These are phyloP conservation scores for Drosophila kuntzei DNA, from an alignment of 2,888 invertebrate species.

Conservation along the genomic window DNA sequence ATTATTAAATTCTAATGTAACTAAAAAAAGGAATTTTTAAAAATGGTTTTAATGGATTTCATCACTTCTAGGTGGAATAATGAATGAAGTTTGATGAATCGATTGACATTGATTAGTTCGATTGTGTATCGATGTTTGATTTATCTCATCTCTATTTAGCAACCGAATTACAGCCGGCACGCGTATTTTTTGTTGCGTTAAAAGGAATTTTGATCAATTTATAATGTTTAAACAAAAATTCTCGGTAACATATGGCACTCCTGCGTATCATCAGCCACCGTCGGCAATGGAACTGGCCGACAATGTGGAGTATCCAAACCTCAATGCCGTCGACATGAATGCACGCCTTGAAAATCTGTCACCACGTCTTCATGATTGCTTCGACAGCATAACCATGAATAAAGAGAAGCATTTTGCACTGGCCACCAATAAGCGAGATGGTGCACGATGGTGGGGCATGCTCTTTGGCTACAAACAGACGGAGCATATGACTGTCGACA, in stretches of 20 bases:
- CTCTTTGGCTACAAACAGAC: constrained; percentile 82
- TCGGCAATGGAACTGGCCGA: constrained; percentile 71
- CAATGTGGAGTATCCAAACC: constrained; percentile 84
- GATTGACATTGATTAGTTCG: too few species aligned
- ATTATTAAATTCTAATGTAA: too few species aligned
- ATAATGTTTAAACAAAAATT: constrained; percentile 81
- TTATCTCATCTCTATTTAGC: too few species aligned
- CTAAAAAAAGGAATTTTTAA: too few species aligned
- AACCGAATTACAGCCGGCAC: too few species aligned
- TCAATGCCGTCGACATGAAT: constrained; percentile 84
- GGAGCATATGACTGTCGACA: constrained; percentile 59
- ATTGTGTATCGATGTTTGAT: too few species aligned
- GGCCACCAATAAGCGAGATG: constrained; percentile 81
- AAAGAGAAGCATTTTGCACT: constrained; percentile 69
- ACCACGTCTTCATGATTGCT: constrained; percentile 79
- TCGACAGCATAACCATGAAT: constrained; percentile 81
- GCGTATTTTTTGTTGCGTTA: neutral
- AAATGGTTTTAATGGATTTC: too few species aligned
- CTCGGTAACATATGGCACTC: constrained; percentile 73
- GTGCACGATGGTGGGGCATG: constrained; percentile 82
- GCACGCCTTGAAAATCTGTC: constrained; percentile 77
- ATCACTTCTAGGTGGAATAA: too few species aligned
- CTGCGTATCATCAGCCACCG: constrained; percentile 79
- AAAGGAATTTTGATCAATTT: neutral
- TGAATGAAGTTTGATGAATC: too few species aligned